phyloP scores from a whole-genome alignment of 2,888 invertebrate species.

The Campaea margaritaria region DNA sequence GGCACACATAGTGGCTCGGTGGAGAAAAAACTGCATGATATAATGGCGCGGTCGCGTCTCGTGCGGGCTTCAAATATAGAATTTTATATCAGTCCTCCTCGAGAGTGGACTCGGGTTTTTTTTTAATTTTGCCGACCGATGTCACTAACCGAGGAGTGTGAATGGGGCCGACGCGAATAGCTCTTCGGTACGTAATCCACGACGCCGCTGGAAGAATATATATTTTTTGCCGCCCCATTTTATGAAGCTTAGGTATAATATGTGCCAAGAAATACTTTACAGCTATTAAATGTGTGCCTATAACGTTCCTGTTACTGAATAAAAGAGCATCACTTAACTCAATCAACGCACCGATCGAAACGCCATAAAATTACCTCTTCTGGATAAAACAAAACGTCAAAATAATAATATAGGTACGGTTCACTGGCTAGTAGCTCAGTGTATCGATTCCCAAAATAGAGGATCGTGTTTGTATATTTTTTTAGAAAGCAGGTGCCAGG shows the following conservation, averaged over 20 bases:
- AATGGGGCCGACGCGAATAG: constrained; percentile 73
- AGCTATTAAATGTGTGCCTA: constrained; percentile 23
- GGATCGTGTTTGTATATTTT: constrained; percentile 71
- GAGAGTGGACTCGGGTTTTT: constrained; percentile 56
- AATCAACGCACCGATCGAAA: constrained; percentile 37
- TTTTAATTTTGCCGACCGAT: constrained; percentile 68
- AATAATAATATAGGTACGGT: constrained; percentile 59
- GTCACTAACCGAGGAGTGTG: constrained; percentile 73
- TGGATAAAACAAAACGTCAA: constrained; percentile 34
- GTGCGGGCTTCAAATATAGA: constrained; percentile 76
- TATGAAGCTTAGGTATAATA: constrained; percentile 18
- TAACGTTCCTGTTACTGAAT: neutral
- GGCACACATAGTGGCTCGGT: neutral
- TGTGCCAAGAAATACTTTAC: constrained; percentile 38
- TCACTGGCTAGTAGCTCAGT: constrained; percentile 56
- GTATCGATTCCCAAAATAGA: constrained; percentile 67
- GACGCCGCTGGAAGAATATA: constrained; percentile 26
- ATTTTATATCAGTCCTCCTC: constrained; percentile 75
- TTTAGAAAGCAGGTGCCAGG: constrained; percentile 75
- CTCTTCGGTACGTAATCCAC: constrained; percentile 37
- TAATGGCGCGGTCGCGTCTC: constrained; percentile 53
- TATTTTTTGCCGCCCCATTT: constrained; percentile 31
- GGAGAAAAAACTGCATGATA: constrained; percentile 55
- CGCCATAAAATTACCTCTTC: constrained; percentile 37
- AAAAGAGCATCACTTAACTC: constrained; percentile 1